Evolutionary conservation across 1,140 invertebrate species (phyloP).

Genomic region (Drosophila sp.): DNA sequence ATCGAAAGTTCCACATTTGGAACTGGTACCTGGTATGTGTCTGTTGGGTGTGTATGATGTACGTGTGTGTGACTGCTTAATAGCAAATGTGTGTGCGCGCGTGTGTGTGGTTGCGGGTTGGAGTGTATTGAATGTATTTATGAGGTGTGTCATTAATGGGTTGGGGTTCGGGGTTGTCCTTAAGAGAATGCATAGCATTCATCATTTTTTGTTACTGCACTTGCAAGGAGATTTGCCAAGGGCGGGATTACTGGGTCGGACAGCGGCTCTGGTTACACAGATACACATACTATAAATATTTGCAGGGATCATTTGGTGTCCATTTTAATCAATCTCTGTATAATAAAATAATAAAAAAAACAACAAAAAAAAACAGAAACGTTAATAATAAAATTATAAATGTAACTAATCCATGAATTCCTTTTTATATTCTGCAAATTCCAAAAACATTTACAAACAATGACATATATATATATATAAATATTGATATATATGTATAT

Average conservation of each 20-base stretch:
- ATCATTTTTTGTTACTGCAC: not conserved
- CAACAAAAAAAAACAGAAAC: too few relatives aligned
- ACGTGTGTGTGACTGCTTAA: constrained; percentile 11
- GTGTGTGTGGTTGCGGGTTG: constrained; percentile 5
- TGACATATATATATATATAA: not conserved
- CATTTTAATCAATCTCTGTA: not conserved
- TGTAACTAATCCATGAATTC: not conserved
- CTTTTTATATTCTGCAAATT: not conserved
- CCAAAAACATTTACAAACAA: not conserved
- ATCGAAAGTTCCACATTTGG: not conserved
- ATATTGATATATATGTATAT: not conserved
- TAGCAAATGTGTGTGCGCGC: not conserved
- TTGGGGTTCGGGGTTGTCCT: constrained; percentile 33
- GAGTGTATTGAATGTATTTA: constrained; percentile 5
- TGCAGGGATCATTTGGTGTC: constrained; percentile 1
- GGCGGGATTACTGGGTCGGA: constrained; percentile 62
- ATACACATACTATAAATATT: not conserved
- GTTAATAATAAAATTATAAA: not conserved
- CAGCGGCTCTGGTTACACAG: constrained; percentile 57
- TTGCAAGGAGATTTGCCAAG: constrained; percentile 26
- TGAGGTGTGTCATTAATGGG: not conserved
- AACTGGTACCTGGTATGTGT: not conserved
- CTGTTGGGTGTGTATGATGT: constrained; percentile 1
- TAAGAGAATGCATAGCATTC: constrained; percentile 69
- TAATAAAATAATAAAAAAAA: not conserved